Base-by-base conservation (phyloP, 2,113 vertebrate genomes). In the Pomatostomus ruficeps region DNA sequence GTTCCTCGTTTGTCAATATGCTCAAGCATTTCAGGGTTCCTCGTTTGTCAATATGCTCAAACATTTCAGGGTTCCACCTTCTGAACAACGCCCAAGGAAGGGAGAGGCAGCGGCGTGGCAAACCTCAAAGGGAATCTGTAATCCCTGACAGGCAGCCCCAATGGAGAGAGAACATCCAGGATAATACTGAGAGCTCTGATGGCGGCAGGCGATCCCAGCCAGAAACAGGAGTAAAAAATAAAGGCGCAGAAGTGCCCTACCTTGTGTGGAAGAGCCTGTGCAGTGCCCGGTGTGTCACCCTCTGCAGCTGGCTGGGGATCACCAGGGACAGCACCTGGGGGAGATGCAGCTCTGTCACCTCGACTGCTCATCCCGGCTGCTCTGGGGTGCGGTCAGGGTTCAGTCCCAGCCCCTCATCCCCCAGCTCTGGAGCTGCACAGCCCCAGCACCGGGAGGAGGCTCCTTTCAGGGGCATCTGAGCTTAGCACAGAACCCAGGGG, bases 181-280 rank as follows among this genome's bases (percentile, higher is more conserved):
- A 4, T 33, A n/a, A 45, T 2, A 17, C 43, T 19, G 55, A 63
- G 40, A 95, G 58, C 54, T n/a, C 82, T 78, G 62, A 13, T 11
- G n/a, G 67, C 15, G 24, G 46, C 63, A 33, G 63, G 49, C 83
- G 21, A 70, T 42, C 49, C 78, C 62, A 35, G 10, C 21, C 58
- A 77, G 33, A 88, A 76, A 73, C 5, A 76, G 4, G 7, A 58
- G 42, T 19, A 8, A 52, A 87, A 70, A 88, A 14, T 18, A 36
- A 45, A 66, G 62, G 52, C 17, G 52, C 21, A 33, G 2, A 49
- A 84, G 38, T 36, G 38, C 57, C 67, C 14, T 98, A 99, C 99
- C 99, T 98, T 46, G 98, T 98, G 72, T 99, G 98, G 88, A 99
- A 99, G 77, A 99, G 92, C 79, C 95, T 97, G 97, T 98, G 98